phyloP scores from a whole-genome alignment of 2,113 vertebrate species.

The Actenoides hombroni region DNA sequence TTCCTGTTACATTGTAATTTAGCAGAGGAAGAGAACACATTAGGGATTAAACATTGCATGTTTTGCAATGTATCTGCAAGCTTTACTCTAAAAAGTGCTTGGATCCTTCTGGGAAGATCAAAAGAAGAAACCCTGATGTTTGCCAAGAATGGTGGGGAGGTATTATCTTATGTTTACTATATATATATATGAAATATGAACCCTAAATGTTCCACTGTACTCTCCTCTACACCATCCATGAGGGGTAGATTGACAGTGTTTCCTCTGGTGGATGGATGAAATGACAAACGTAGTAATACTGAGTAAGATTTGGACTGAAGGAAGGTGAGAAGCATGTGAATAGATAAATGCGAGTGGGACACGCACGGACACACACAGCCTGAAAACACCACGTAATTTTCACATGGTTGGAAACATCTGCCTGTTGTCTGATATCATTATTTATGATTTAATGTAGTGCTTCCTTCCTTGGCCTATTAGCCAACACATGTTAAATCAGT shows the following conservation, averaged over 20 bases:
- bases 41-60: neutral
- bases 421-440: neutral
- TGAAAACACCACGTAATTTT: neutral
- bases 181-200: rapidly evolving
- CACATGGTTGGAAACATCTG: rapidly evolving
- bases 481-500: neutral
- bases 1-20: neutral
- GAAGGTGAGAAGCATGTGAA: neutral
- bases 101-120: neutral
- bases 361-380: rapidly evolving
- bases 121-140: neutral
- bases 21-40: neutral
- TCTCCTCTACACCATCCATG: rapidly evolving
- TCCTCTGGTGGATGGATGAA: neutral
- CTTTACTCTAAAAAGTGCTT: neutral
- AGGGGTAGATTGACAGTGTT: neutral
- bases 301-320: neutral
- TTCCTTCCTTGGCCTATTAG: neutral
- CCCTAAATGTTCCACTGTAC: neutral
- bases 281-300: neutral
- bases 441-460: neutral
- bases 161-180: neutral
- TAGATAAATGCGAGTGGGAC: neutral
- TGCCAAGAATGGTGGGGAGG: neutral
- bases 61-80: neutral